Evolutionary conservation across 2,113 vertebrate genomes (phyloP), one percentile per base, ranked within the genome.

Genomic region (Calonectris borealis): DNA sequence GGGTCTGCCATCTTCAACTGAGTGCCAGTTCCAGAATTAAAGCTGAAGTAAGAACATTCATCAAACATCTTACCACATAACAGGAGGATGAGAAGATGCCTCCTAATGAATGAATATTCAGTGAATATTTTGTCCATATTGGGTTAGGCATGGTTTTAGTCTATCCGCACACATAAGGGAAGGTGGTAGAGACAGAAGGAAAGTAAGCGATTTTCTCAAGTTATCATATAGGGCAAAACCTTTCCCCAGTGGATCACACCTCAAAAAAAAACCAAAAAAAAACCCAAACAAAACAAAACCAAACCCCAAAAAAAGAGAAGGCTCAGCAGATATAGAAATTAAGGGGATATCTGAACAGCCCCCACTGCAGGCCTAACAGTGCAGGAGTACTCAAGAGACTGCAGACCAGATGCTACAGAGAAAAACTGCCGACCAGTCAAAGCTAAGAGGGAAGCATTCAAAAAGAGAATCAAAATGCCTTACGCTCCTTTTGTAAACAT

Each of bases 391-490:
- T 68, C 38, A n/a, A 31, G 38, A 92, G 60, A 24, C 68, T 76
- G 77, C 83, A 87, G 61, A 68, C 8, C 92, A 93, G 92, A 94
- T 87, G 95, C 55, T 71, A 13, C 29, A 58, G 42, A 66, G 31
- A 27, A 46, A 68, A 90, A 32, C 27, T 34, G 17, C 66, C 12
- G 0, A 26, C 5, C 38, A 44, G 44, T 5, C 68, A 26, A 42
- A 60, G 61, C 40, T 36, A 7, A 61, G 36, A 31, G 20, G 80
- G 38, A 26, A 76, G 42, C 64, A 46, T 25, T 62, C 58, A 8
- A 61, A 76, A 51, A 42, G 26, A 80, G 29, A 58, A 46, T 4
- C 19, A 32, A 93, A 88, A 78, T 2, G 5, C 20, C 38, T 73
- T 16, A 2, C 1, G 4, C 24, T 58, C 38, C n/a, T 68, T 64